Conservation (phyloP, 2,888 invertebrate genomes). For the Amitus sp. region DNA sequence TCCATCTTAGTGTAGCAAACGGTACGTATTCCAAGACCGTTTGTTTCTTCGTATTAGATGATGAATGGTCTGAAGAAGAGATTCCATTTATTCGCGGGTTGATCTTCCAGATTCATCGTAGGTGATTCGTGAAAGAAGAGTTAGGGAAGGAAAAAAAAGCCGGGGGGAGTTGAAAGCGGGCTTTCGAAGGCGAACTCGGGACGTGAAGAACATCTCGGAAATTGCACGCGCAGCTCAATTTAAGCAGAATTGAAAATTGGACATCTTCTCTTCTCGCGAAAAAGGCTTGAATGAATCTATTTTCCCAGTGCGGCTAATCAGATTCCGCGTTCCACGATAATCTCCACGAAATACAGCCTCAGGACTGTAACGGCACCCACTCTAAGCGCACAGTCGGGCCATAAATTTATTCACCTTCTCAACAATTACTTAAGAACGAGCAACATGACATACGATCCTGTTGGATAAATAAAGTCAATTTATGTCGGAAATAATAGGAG, state of each 20-base stretch:
- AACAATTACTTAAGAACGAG: constrained; percentile 26
- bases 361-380: constrained; percentile 59
- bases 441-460: constrained; percentile 4
- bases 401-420: constrained; percentile 34
- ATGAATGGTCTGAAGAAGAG: too few relatives aligned
- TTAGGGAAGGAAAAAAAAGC: too few relatives aligned
- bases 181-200: too few relatives aligned
- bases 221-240: not conserved
- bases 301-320: constrained; percentile 57
- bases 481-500: constrained; percentile 2
- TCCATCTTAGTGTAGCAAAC: too few relatives aligned
- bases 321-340: constrained; percentile 63
- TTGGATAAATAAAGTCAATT: constrained; percentile 3
- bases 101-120: too few relatives aligned
- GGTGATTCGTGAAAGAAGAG: too few relatives aligned
- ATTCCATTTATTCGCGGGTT: too few relatives aligned
- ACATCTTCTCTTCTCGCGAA: constrained; percentile 36
- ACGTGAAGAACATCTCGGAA: too few relatives aligned
- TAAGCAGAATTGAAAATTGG: not conserved
- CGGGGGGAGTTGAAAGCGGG: too few relatives aligned
- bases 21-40: too few relatives aligned
- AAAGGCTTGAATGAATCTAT: constrained; percentile 36
- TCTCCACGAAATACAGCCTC: constrained; percentile 59
- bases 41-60: too few relatives aligned
- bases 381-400: constrained; percentile 40